Conservation (phyloP, 2,113 vertebrate species). For the Semnornis frantzii region DNA sequence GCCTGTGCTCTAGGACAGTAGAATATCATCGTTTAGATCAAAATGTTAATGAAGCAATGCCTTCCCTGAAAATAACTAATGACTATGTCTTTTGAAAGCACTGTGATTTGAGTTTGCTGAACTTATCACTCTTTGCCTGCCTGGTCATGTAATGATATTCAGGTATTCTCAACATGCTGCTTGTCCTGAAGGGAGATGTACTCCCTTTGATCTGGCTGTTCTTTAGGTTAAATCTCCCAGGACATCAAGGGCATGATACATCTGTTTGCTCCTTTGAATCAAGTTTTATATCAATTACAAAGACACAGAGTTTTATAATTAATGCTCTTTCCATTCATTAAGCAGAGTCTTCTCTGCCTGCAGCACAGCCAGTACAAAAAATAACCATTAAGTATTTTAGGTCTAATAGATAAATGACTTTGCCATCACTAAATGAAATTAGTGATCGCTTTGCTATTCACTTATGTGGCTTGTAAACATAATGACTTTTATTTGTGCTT, state of each 20-base stretch:
- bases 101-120: slow-evolving; percentile 60
- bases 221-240: slow-evolving; percentile 64
- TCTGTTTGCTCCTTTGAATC: slow-evolving; percentile 60
- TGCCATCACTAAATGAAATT: slow-evolving; percentile 40
- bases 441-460: slow-evolving; percentile 36
- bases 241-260: slow-evolving; percentile 53
- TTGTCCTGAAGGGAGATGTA: slow-evolving; percentile 56
- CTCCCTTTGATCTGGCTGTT: slow-evolving; percentile 65
- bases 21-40: slow-evolving; percentile 95
- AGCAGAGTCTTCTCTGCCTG: slow-evolving; percentile 54
- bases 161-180: slow-evolving; percentile 64
- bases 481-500: slow-evolving; percentile 9
- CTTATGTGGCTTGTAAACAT: slow-evolving; percentile 8
- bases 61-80: slow-evolving; percentile 94
- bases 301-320: slow-evolving; percentile 46
- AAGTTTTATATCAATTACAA: slow-evolving; percentile 53
- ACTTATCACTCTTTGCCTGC: slow-evolving; percentile 70
- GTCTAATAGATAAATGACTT: slow-evolving; percentile 42
- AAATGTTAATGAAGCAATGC: slow-evolving; percentile 96
- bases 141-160: slow-evolving; percentile 66
- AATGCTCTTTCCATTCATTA: slow-evolving; percentile 49
- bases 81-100: slow-evolving; percentile 91
- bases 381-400: slow-evolving; percentile 30
- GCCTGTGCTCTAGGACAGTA: slow-evolving; percentile 89
- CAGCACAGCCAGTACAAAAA: slow-evolving; percentile 43